Percentiles rank a stretch among this genome's conserved stretches.
Evolutionary conservation across 2,113 vertebrate genomes (phyloP).

Genomic region (Heptranchias perlo): DNA sequence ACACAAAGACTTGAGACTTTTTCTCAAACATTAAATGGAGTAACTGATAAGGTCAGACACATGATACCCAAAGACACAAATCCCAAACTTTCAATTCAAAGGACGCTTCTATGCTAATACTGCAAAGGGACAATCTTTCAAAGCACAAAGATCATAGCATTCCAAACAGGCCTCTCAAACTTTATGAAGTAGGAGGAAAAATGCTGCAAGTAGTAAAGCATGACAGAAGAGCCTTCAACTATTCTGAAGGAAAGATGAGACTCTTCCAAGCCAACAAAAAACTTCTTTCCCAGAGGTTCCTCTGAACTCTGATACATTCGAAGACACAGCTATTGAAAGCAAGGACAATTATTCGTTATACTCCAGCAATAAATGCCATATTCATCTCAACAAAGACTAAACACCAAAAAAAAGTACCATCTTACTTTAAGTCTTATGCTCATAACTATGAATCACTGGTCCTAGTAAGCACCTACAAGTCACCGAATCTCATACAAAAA

Average conservation of each 20-base stretch:
- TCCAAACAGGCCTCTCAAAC: slow-evolving; percentile 86
- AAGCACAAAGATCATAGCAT: slow-evolving; percentile 79
- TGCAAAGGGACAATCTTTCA: slow-evolving; percentile 73
- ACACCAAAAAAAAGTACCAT: slow-evolving; percentile 53
- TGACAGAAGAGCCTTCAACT: slow-evolving; percentile 93
- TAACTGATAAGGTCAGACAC: slow-evolving; percentile 91
- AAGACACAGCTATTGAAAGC: slow-evolving; percentile 78
- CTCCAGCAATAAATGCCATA: slow-evolving; percentile 75
- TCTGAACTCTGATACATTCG: slow-evolving; percentile 77
- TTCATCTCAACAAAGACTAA: slow-evolving; percentile 77
- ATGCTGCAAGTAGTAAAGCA: slow-evolving; percentile 76
- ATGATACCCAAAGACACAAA: slow-evolving; percentile 79
- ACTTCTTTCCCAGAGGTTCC: slow-evolving; percentile 79
- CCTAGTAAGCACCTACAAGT: not conserved
- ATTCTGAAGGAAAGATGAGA: slow-evolving; percentile 92
- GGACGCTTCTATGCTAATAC: slow-evolving; percentile 64
- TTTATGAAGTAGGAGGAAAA: slow-evolving; percentile 81
- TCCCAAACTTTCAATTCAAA: slow-evolving; percentile 78
- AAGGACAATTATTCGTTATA: slow-evolving; percentile 75
- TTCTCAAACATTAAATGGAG: slow-evolving; percentile 82
- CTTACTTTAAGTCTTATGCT: not conserved
- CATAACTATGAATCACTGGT: not conserved
- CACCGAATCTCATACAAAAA: not conserved
- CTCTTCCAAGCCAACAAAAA: slow-evolving; percentile 86
- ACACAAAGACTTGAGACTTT: slow-evolving; percentile 79